A percentile compares a stretch with the other conserved stretches of the same genome.
These are phyloP conservation scores for Harpagoxenus sublaevis DNA, from an alignment of 2,888 invertebrate genomes.

Conservation along the genomic window DNA sequence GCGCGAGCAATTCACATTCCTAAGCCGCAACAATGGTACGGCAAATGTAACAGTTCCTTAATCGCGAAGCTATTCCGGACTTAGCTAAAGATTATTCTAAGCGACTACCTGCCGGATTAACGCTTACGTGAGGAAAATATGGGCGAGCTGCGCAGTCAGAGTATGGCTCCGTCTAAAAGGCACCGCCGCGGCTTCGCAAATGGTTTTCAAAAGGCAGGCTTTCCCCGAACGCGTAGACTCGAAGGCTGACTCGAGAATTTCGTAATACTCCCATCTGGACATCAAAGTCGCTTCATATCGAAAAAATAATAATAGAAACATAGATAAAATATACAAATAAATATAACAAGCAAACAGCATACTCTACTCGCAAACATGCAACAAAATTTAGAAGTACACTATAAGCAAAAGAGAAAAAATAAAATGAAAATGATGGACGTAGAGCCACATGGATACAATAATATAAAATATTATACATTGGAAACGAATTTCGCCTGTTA, in stretches of 20 bases:
- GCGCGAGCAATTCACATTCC: slow-evolving; percentile 12
- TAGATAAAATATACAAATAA: no score
- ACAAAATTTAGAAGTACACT: no score
- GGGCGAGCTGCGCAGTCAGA: slow-evolving; percentile 91
- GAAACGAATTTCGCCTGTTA: no score
- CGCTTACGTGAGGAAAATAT: slow-evolving; percentile 90
- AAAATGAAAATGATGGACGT: no score
- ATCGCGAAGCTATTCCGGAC: slow-evolving; percentile 25
- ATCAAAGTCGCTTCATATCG: slow-evolving; percentile 30
- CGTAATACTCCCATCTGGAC: slow-evolving; percentile 83
- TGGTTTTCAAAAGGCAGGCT: slow-evolving; percentile 91
- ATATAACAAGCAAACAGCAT: no score
- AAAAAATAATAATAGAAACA: slow-evolving; percentile 40
- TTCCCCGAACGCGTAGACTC: slow-evolving; percentile 84
- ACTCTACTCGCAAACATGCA: no score
- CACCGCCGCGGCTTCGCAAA: slow-evolving; percentile 92
- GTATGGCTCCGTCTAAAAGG: slow-evolving; percentile 91
- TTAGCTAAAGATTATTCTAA: slow-evolving; percentile 40
- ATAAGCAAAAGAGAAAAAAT: no score
- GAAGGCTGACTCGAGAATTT: slow-evolving; percentile 79
- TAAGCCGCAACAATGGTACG: slow-evolving; percentile 39
- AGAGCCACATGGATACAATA: no score
- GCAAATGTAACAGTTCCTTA: slow-evolving; percentile 38
- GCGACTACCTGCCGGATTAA: slow-evolving; percentile 46
- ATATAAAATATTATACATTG: no score